Conservation (phyloP, 2,797 vertebrate species). For the Fistularia commersonii region DNA sequence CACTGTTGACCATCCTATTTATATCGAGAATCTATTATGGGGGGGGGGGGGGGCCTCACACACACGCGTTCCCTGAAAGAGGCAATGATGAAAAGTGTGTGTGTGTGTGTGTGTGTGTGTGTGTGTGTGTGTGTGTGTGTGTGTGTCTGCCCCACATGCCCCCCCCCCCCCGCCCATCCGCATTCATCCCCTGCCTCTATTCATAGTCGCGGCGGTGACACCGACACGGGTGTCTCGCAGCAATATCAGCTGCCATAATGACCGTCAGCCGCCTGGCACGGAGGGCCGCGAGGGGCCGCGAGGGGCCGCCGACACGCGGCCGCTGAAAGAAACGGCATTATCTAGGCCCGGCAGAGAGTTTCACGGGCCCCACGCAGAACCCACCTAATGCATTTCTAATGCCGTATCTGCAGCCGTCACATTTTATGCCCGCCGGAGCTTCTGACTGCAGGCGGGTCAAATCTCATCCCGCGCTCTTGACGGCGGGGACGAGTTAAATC, state of each 20-base stretch:
- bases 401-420: conserved; percentile 30
- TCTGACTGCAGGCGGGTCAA: conserved; percentile 32
- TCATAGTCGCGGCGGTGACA: conserved; percentile 54
- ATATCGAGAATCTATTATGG: too few relatives aligned
- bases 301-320: conserved; percentile 21
- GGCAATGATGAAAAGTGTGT: too few relatives aligned
- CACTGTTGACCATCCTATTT: too few relatives aligned
- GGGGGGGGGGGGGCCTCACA: too few relatives aligned
- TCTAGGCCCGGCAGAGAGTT: conserved; percentile 42
- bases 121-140: conserved; percentile 8
- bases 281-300: conserved; percentile 21
- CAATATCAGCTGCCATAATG: too few relatives aligned
- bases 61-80: too few relatives aligned
- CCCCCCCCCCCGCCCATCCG: too few relatives aligned
- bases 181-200: conserved; percentile 48
- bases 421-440: not conserved
- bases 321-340: conserved; percentile 31
- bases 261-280: conserved; percentile 28
- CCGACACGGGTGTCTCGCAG: conserved; percentile 46
- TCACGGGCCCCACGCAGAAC: conserved; percentile 37
- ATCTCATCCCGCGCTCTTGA: conserved; percentile 27
- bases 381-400: conserved; percentile 55
- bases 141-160: conserved; percentile 6
- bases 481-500: conserved; percentile 19
- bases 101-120: not conserved